phyloP scores from a whole-genome alignment of 2,113 vertebrate genomes.

The Panthera tigris region DNA sequence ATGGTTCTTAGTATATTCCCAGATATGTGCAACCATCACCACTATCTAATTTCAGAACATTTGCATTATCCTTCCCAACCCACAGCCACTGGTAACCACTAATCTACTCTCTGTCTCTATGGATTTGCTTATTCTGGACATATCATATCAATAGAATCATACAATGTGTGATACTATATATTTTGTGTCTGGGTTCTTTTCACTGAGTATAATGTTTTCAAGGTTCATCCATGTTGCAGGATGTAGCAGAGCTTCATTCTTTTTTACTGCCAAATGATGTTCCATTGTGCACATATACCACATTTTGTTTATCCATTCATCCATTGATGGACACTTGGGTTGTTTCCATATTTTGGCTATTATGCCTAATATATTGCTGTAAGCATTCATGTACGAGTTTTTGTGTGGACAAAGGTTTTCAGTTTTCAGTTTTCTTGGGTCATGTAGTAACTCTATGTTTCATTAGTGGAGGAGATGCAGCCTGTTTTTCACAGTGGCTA shows the following conservation, averaged over 20 bases:
- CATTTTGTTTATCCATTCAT: not conserved
- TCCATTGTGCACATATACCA: not conserved
- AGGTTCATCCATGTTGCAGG: not conserved
- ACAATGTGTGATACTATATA: not conserved
- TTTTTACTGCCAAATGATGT: not conserved
- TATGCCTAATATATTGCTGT: not conserved
- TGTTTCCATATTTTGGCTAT: not conserved
- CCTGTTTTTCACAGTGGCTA: not conserved
- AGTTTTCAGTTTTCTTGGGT: not conserved
- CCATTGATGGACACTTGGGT: not conserved
- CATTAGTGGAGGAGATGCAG: not conserved
- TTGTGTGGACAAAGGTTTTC: conserved; percentile 10
- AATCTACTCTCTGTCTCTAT: not conserved
- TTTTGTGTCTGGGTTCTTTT: conserved; percentile 29
- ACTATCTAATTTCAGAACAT: not conserved
- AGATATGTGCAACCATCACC: not conserved
- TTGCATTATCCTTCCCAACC: not conserved
- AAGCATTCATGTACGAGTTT: not conserved
- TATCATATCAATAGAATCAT: not conserved
- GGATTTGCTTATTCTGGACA: conserved; percentile 13
- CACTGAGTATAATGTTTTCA: not conserved
- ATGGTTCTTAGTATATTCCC: not conserved
- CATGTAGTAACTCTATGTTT: not conserved
- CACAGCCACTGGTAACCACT: not conserved
- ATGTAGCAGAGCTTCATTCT: not conserved